Evolutionary conservation across 2,113 vertebrate genomes (phyloP).

Genomic region (Varanus komodoensis): DNA sequence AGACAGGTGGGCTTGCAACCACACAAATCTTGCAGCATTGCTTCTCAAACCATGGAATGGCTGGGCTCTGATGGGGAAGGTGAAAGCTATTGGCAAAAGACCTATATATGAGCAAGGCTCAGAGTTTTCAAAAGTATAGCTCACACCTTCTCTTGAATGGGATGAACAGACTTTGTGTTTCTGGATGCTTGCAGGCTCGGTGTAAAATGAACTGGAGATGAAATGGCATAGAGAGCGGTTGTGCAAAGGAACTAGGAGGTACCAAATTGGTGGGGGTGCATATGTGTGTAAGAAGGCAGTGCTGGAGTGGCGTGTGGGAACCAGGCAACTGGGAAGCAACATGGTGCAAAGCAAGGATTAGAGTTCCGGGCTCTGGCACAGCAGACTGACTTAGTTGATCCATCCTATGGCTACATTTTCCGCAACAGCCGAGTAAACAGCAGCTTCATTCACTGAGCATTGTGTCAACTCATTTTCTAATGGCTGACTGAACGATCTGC

Average conservation of each 20-base stretch:
- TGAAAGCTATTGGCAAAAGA: not conserved
- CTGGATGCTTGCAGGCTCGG: not conserved
- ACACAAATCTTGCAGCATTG: not conserved
- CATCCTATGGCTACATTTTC: not conserved
- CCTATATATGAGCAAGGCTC: not conserved
- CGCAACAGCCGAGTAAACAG: not conserved
- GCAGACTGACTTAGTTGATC: conserved; percentile 16
- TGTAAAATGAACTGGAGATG: not conserved
- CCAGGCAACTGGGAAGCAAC: not conserved
- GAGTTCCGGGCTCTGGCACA: not conserved
- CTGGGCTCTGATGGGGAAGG: not conserved
- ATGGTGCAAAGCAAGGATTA: not conserved
- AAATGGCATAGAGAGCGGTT: not conserved
- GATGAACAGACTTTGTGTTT: not conserved
- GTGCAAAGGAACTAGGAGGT: not conserved
- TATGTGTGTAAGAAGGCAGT: not conserved
- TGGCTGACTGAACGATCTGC: not conserved
- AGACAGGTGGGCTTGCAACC: conserved; percentile 1
- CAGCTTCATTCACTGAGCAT: not conserved
- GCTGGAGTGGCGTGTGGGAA: not conserved
- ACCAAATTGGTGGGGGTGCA: too few species aligned
- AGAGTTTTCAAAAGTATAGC: not conserved
- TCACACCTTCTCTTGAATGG: not conserved
- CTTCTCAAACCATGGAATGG: not conserved
- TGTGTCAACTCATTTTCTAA: conserved; percentile 7